Percentiles rank a stretch among this genome's conserved stretches.
phyloP scores from a whole-genome alignment of 1,140 invertebrate genomes.

The Hyles vespertilio region DNA sequence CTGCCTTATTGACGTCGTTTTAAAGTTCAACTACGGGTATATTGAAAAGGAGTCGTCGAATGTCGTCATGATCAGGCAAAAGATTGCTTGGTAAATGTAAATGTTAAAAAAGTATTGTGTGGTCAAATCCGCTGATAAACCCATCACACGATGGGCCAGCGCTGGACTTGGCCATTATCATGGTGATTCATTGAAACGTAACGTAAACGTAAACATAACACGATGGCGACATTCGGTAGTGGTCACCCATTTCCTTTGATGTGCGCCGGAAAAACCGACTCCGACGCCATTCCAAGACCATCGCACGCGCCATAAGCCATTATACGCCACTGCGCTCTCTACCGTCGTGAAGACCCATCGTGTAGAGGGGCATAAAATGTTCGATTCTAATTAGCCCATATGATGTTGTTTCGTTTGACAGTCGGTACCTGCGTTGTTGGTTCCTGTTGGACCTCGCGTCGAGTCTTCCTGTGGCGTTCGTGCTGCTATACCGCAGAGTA shows the following conservation, averaged over 20 bases:
- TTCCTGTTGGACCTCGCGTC: slow-evolving; percentile 19
- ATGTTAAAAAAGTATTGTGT: not conserved
- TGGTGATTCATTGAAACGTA: too few relatives aligned
- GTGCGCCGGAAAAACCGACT: too few relatives aligned
- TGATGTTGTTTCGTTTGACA: slow-evolving; percentile 9
- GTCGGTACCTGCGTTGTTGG: slow-evolving; percentile 18
- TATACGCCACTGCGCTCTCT: not conserved
- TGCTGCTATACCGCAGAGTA: not conserved
- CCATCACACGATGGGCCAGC: too few relatives aligned
- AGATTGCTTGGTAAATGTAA: slow-evolving; percentile 20
- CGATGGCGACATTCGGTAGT: too few relatives aligned
- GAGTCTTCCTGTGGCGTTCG: slow-evolving; percentile 13
- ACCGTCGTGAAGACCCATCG: too few relatives aligned
- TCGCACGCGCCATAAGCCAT: not conserved
- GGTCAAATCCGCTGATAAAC: too few relatives aligned
- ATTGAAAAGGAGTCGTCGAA: slow-evolving; percentile 4
- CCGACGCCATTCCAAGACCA: too few relatives aligned
- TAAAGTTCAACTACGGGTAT: slow-evolving; percentile 29
- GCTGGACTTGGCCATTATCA: too few relatives aligned
- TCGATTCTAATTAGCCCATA: too few relatives aligned
- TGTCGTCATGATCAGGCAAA: slow-evolving; percentile 15
- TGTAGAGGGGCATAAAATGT: too few relatives aligned
- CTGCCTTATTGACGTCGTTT: slow-evolving; percentile 21
- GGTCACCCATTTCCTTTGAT: too few relatives aligned
- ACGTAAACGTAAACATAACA: too few relatives aligned